phyloP scores from a whole-genome alignment of 1,140 invertebrate genomes.

The Conopomorpha cramerella region DNA sequence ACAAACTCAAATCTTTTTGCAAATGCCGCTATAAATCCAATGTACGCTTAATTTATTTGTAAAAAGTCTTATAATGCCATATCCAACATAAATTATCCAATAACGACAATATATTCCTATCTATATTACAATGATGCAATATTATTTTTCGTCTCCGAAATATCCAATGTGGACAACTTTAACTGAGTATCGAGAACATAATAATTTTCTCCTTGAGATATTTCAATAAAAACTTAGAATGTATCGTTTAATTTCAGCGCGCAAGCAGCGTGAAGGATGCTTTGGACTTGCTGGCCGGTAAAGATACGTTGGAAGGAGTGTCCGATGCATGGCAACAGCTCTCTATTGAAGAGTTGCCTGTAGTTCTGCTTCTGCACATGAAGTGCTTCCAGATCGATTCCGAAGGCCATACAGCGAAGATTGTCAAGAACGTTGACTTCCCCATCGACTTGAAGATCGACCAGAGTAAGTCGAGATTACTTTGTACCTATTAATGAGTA shows the following conservation, averaged over 20 bases:
- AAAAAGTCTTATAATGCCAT: too few relatives aligned
- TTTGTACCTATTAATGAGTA: too few relatives aligned
- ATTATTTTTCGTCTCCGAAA: constrained; percentile 32
- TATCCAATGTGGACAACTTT: constrained; percentile 13
- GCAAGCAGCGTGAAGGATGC: constrained; percentile 83
- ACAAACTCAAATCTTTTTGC: too few relatives aligned
- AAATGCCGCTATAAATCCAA: neutral
- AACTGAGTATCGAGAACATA: constrained; percentile 17
- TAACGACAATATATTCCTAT: neutral
- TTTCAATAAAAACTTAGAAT: constrained; percentile 3
- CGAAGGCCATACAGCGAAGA: constrained; percentile 85
- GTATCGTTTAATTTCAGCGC: constrained; percentile 65
- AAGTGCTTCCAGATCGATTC: constrained; percentile 87
- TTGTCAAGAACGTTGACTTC: constrained; percentile 88
- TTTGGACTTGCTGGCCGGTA: constrained; percentile 80
- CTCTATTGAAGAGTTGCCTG: constrained; percentile 83
- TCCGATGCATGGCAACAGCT: constrained; percentile 83
- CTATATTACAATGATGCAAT: constrained; percentile 15
- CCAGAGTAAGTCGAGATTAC: constrained; percentile 69
- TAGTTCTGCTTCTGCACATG: constrained; percentile 84
- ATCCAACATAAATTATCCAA: too few relatives aligned
- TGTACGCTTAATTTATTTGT: too few relatives aligned
- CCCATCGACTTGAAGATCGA: constrained; percentile 88
- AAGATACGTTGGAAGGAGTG: constrained; percentile 84
- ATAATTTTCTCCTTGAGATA: too few relatives aligned